Evolutionary conservation across 2,888 invertebrate genomes (phyloP), one percentile per base, ranked within the genome.

Genomic region (Tolmerus cingulatus): DNA sequence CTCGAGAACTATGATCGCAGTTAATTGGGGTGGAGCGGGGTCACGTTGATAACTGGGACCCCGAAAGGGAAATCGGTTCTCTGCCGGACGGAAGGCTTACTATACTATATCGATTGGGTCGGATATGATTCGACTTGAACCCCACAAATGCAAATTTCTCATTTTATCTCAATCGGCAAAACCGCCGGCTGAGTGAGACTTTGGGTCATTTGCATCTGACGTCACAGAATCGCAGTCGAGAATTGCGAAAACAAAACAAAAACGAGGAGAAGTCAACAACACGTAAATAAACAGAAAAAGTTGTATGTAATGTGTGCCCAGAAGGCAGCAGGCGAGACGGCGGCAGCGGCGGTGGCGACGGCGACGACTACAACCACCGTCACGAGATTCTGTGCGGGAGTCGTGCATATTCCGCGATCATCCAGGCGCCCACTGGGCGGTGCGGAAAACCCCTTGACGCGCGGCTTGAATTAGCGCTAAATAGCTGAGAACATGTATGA

Each of bases 201-300:
- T 37, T 82, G 55, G 51, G 34, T 82, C 34, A 57, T 82, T 82
- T 82, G 55, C 57, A 82, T 84, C 34, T 84, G 66, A 84, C 84
- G 84, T 84, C 84, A 84, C 23, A 46, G 43, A 51, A 37, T 34
- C 57, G 27, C 46, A 7, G 57, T 66, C 34, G 57, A n/a, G 37
- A 84, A 84, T 19, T 66, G 19, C 40, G 37, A 84, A 57, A 57
- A 57, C 19, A 30, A 57, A 84, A 84, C 37, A 84, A 84, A 84
- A 57, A 66, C 19, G 84, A 66, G 14, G 66, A 66, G 55, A 84
- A 84, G 84, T 84, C 84, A 84, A 84, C 57, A 84, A 84, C 84
- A 84, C 40, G 84, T 84, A 84, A 84, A 84, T 84, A 84, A 84
- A 84, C 57, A 57, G 16, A 84, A 66, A 84, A 34, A 40, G 79